Percentiles rank a stretch among this genome's conserved stretches.
Evolutionary conservation across 2,888 invertebrate genomes (phyloP).

Genomic region (Thereva nobilitata): DNA sequence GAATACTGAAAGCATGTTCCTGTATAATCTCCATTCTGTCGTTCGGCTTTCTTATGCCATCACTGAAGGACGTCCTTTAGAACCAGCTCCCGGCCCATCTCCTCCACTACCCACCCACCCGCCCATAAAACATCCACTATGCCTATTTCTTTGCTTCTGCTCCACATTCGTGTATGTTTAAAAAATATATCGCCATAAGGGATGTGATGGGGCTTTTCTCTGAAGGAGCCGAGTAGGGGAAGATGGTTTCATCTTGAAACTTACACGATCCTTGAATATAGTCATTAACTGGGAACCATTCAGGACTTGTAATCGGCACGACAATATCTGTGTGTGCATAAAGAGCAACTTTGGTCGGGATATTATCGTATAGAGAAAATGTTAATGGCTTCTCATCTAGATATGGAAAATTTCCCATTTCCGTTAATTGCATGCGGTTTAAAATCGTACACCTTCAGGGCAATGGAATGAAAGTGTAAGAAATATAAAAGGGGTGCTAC

Average conservation of each 20-base stretch:
- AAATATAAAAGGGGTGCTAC: no score
- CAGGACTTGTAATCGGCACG: slow-evolving; percentile 13
- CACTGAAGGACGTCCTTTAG: slow-evolving; percentile 2
- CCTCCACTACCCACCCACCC: no score
- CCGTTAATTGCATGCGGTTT: no score
- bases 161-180: neutral
- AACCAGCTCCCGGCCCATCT: no score
- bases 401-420: no score
- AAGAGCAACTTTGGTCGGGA: slow-evolving; percentile 2
- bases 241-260: slow-evolving; percentile 8
- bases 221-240: neutral
- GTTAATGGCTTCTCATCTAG: no score
- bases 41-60: slow-evolving; percentile 15
- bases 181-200: neutral
- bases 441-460: no score
- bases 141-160: neutral
- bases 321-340: slow-evolving; percentile 14
- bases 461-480: no score
- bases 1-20: slow-evolving; percentile 2
- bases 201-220: no score
- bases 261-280: slow-evolving; percentile 18
- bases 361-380: no score
- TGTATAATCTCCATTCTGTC: neutral
- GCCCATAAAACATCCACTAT: no score
- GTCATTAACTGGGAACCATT: slow-evolving; percentile 25